phyloP scores from a whole-genome alignment of 2,888 invertebrate genomes.

The Drosophila prolongata region DNA sequence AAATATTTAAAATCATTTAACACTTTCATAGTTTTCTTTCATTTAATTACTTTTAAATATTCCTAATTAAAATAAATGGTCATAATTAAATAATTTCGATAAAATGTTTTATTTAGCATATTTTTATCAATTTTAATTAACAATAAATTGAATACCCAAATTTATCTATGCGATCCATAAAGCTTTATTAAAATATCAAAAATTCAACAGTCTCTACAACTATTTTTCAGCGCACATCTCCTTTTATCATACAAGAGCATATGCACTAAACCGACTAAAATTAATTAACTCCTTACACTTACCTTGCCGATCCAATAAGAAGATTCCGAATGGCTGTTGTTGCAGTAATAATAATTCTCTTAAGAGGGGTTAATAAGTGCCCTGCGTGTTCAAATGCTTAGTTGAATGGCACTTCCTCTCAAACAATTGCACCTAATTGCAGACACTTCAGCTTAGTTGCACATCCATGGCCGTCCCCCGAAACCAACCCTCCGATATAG shows the following conservation, averaged over 20 bases:
- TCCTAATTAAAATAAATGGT: too few relatives aligned
- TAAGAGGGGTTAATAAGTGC: conserved; percentile 18
- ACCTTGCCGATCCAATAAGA: background rate
- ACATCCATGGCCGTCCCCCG: background rate
- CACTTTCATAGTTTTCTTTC: too few relatives aligned
- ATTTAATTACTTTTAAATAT: too few relatives aligned
- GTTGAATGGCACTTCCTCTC: conserved; percentile 18
- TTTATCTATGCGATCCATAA: too few relatives aligned
- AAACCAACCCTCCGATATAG: background rate
- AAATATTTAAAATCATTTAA: too few relatives aligned
- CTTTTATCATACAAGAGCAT: background rate
- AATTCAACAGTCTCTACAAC: too few relatives aligned
- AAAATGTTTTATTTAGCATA: too few relatives aligned
- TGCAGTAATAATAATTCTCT: conserved; percentile 14
- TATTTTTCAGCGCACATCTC: background rate
- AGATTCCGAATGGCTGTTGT: conserved; percentile 3
- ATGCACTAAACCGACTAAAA: background rate
- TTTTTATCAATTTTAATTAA: too few relatives aligned
- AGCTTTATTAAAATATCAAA: too few relatives aligned
- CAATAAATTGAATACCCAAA: too few relatives aligned
- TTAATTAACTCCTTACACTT: conserved; percentile 7
- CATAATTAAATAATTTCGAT: too few relatives aligned
- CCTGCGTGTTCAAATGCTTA: conserved; percentile 19
- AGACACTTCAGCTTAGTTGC: conserved; percentile 28
- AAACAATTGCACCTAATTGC: conserved; percentile 56